Evolutionary conservation across 2,113 vertebrate genomes (phyloP).

Genomic region (Speoplatyrhinus poulsoni): DNA sequence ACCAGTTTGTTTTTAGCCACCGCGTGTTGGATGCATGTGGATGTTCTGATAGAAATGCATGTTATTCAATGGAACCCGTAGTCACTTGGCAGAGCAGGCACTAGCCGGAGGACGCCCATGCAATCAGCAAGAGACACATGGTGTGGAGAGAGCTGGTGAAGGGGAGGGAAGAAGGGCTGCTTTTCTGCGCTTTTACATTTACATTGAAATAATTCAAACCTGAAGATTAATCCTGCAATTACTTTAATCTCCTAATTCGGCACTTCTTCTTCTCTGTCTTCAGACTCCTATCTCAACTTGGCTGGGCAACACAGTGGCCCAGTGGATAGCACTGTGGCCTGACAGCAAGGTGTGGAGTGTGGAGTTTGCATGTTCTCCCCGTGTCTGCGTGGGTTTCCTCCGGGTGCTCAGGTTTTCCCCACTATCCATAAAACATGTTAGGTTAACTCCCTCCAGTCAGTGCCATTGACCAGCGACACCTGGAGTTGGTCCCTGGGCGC

Average conservation of each 20-base stretch:
- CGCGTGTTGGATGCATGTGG: conserved; percentile 14
- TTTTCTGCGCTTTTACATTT: conserved; percentile 69
- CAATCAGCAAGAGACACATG: conserved; percentile 57
- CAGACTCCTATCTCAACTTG: conserved; percentile 26
- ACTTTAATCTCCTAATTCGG: conserved; percentile 77
- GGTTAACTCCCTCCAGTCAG: no score
- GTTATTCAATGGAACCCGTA: conserved; percentile 37
- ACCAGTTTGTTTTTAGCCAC: conserved; percentile 13
- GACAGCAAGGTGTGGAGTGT: no score
- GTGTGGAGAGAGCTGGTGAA: conserved; percentile 28
- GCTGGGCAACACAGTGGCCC: no score
- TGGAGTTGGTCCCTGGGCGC: no score
- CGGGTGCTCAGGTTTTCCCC: no score
- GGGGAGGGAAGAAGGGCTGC: conserved; percentile 45
- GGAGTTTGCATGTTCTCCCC: not conserved
- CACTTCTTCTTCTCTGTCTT: conserved; percentile 43
- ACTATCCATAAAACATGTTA: no score
- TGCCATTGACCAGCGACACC: not conserved
- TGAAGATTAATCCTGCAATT: conserved; percentile 71
- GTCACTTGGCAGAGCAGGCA: conserved; percentile 15
- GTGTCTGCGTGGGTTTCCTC: no score
- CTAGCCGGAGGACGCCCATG: conserved; percentile 29
- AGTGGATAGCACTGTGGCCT: no score
- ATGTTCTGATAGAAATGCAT: conserved; percentile 43
- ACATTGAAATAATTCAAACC: conserved; percentile 73